These are phyloP conservation scores for Copsychus sechellarum DNA, from an alignment of 2,113 vertebrate species.

Conservation along the genomic window DNA sequence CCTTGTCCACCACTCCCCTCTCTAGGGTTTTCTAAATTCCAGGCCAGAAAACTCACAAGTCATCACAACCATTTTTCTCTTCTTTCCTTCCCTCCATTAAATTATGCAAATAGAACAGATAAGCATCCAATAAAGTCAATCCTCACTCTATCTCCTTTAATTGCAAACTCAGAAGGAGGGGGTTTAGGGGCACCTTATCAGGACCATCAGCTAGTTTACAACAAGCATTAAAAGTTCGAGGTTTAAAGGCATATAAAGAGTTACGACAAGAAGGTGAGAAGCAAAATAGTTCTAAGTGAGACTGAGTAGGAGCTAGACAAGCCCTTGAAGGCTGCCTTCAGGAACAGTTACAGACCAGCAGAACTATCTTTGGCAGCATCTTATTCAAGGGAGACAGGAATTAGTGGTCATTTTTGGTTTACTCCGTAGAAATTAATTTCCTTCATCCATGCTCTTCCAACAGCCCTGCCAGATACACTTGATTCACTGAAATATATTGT, in stretches of 20 bases:
- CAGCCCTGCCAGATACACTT: not conserved
- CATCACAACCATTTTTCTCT: not conserved
- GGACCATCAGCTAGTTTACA: not conserved
- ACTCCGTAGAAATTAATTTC: not conserved
- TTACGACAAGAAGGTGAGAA: not conserved
- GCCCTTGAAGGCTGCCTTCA: not conserved
- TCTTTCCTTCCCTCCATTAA: not conserved
- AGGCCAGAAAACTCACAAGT: not conserved
- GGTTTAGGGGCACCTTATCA: not conserved
- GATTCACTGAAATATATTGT: not conserved
- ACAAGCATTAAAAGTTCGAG: too few relatives aligned
- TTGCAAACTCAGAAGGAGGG: not conserved
- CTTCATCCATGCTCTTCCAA: not conserved
- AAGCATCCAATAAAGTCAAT: not conserved
- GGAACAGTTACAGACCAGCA: not conserved
- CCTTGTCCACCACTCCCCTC: not conserved
- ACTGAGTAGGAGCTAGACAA: not conserved
- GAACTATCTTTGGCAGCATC: not conserved
- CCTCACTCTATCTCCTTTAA: not conserved
- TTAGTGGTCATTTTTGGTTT: not conserved
- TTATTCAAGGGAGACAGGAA: not conserved
- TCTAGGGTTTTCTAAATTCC: not conserved
- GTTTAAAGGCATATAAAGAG: not conserved
- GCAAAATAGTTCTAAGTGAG: not conserved
- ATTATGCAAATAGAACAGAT: rapidly evolving